A percentile compares a stretch with the other conserved stretches of the same genome.
These are phyloP conservation scores for Drosophila ananassae DNA, from an alignment of 1,140 invertebrate species.

Conservation along the genomic window DNA sequence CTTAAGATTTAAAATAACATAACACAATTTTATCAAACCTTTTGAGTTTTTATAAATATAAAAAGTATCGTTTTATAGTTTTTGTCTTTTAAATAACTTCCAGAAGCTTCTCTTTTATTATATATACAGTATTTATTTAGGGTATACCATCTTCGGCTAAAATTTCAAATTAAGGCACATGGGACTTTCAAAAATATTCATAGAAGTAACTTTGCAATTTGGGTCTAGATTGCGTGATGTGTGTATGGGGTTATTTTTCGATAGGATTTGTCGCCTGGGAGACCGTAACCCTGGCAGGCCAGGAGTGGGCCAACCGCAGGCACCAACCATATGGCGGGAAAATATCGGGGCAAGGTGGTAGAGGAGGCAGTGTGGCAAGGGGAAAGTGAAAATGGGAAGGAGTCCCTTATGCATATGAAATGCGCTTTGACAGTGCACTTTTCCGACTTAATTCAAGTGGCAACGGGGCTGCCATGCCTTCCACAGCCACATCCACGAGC, in stretches of 20 bases:
- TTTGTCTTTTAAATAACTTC: too few species aligned
- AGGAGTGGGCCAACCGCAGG: slow-evolving; percentile 27
- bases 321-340: slow-evolving; percentile 14
- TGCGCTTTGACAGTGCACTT: slow-evolving; percentile 63
- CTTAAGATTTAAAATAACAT: too few species aligned
- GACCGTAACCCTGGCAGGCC: neutral
- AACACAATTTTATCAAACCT: too few species aligned
- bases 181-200: neutral
- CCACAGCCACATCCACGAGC: slow-evolving; percentile 1
- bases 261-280: slow-evolving; percentile 30
- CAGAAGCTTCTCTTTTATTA: too few species aligned
- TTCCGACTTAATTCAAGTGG: slow-evolving; percentile 67
- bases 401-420: slow-evolving; percentile 55
- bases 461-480: slow-evolving; percentile 10
- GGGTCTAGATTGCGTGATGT: slow-evolving; percentile 17
- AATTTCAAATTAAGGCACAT: neutral
- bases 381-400: neutral
- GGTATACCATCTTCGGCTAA: neutral
- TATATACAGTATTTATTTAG: neutral
- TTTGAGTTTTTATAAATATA: too few species aligned
- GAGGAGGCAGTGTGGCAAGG: slow-evolving; percentile 1
- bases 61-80: too few species aligned
- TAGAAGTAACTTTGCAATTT: slow-evolving; percentile 25
- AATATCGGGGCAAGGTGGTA: slow-evolving; percentile 9
- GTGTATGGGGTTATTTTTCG: slow-evolving; percentile 29